Base-by-base conservation (phyloP, 2,113 vertebrate species). In the Crotalus viridis region DNA sequence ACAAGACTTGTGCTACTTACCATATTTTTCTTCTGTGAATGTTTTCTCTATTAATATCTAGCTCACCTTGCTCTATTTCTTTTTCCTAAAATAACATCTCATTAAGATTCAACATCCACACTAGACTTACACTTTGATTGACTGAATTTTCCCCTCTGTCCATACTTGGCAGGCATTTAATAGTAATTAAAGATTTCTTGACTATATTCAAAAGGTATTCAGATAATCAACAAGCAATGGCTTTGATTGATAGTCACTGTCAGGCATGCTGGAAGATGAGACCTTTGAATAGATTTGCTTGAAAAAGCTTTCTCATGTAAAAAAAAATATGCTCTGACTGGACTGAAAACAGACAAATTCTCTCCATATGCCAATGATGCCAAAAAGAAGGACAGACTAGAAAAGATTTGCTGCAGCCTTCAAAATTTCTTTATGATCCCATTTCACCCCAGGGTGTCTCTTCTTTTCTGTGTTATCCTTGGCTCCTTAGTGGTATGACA, bases 181-280 rank as follows among this genome's bases (percentile, higher is more conserved):
- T 91, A 96, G 95, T 91, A 97, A 97, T 97, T 97, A 97, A 96
- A 96, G 94, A 93, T 95, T 96, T 94, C 94, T 97, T 92, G 94
- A 90, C 93, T 97, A 94, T 96, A 64, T 96, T 97, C 90, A 87
- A 94, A 93, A 91, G 90, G 21, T 94, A 95, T 87, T 93, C 91
- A 94, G 92, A 97, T 96, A 95, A 97, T 95, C 96, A 97, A 96
- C 89, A 95, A 89, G 91, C 93, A 96, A 93, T 95, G 95, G 94
- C 92, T 97, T 96, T 97, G 97, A 97, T 95, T 97, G 97, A 97
- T 96, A 94, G 93, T 54, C 93, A 95, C 96, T 96, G 93, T 96
- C 95, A 96, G 8, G 51, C 94, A 97, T 97, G 94, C 87, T 86
- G 56, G 93, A 97, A 94, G 88, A 95, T 92, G 91, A 94, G 81